Percentiles rank a stretch among this genome's conserved stretches.
Conservation (phyloP, 2,113 vertebrate species). For the Rhineura floridana region DNA sequence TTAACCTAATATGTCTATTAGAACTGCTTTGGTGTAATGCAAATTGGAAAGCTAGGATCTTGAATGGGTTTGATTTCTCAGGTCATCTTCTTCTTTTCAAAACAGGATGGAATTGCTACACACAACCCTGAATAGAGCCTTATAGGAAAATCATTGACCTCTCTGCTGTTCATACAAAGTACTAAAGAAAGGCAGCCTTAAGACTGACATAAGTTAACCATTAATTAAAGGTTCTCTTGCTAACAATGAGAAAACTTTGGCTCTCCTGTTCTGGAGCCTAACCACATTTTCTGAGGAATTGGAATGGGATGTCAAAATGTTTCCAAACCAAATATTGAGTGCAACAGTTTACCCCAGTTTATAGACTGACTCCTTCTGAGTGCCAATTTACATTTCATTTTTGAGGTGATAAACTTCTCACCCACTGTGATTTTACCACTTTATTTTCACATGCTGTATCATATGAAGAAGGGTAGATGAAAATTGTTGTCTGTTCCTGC, state of each 20-base stretch:
- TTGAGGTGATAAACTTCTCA: not conserved
- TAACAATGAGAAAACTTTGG: not conserved
- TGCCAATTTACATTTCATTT: not conserved
- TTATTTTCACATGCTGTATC: not conserved
- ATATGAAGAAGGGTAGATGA: not conserved
- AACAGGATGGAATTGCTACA: slow-evolving; percentile 11
- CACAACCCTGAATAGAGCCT: not conserved
- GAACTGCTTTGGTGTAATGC: not conserved
- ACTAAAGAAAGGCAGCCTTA: not conserved
- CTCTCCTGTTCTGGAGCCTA: not conserved
- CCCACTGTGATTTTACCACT: not conserved
- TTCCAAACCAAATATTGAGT: not conserved
- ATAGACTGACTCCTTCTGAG: not conserved
- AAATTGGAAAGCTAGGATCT: not conserved
- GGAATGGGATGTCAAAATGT: not conserved
- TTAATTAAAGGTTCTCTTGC: not conserved
- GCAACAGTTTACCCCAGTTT: not conserved
- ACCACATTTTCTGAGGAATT: not conserved
- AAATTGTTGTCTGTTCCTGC: not conserved
- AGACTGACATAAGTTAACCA: not conserved
- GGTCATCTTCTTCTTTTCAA: not conserved
- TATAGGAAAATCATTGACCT: not conserved
- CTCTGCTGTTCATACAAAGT: not conserved
- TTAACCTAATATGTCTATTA: not conserved
- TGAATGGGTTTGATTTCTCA: not conserved